phyloP scores from a whole-genome alignment of 2,888 invertebrate genomes.

The Caenorhabditis wallacei region DNA sequence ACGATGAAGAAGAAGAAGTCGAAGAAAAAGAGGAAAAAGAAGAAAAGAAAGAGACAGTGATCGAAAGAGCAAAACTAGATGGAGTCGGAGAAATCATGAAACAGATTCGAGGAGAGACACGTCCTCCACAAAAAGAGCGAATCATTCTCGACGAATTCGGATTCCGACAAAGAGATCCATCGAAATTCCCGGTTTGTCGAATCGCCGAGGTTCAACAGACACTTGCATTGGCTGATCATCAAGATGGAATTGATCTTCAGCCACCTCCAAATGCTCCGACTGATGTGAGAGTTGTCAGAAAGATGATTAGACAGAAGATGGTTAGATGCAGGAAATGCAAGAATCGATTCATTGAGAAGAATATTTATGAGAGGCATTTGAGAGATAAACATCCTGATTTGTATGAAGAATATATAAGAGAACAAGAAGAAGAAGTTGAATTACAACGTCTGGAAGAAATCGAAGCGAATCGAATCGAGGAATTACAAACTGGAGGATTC shows the following conservation, averaged over 20 bases:
- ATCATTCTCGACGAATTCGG: constrained; percentile 52
- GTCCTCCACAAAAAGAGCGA: constrained; percentile 3
- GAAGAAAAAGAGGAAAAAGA: neutral
- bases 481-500: constrained; percentile 82
- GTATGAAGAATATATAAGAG: constrained; percentile 77
- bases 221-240: constrained; percentile 41
- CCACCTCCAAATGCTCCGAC: constrained; percentile 47
- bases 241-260: constrained; percentile 53
- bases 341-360: constrained; percentile 82
- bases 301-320: constrained; percentile 77
- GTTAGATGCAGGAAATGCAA: constrained; percentile 80
- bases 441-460: constrained; percentile 77
- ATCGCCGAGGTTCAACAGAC: constrained; percentile 59
- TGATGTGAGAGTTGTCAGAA: constrained; percentile 56
- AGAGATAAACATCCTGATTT: constrained; percentile 81
- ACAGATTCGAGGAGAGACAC: constrained; percentile 28
- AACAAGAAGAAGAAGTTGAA: constrained; percentile 73
- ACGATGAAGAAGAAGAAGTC: neutral
- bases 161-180: constrained; percentile 6
- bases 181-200: constrained; percentile 42
- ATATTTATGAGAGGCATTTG: constrained; percentile 82
- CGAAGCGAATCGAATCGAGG: constrained; percentile 81
- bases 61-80: constrained; percentile 28
- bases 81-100: constrained; percentile 48
- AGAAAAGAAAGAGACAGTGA: neutral